Conservation (phyloP, 1,140 invertebrate genomes). For the Littorina saxatilis region DNA sequence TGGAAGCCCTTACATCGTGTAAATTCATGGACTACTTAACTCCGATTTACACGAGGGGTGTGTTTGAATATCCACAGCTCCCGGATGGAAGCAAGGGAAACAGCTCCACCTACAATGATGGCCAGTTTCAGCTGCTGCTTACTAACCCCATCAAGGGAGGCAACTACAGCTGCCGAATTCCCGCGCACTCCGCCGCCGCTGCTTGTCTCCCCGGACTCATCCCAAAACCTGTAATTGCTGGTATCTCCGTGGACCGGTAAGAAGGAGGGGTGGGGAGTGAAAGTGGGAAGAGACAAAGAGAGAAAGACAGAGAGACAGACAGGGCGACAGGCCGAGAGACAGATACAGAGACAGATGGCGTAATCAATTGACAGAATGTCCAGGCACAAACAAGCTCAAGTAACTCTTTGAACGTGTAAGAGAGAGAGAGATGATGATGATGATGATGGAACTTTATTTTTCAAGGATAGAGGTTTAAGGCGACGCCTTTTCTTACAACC, state of each 20-base stretch:
- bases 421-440: too few relatives aligned
- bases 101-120: neutral
- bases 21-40: too few relatives aligned
- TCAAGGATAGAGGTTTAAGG: too few relatives aligned
- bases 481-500: too few relatives aligned
- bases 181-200: neutral
- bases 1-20: too few relatives aligned
- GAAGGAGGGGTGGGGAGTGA: neutral
- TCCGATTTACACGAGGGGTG: too few relatives aligned
- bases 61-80: too few relatives aligned
- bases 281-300: neutral
- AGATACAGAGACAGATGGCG: neutral
- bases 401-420: too few relatives aligned
- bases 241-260: neutral
- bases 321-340: neutral
- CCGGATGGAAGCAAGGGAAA: too few relatives aligned
- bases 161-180: conserved; percentile 13
- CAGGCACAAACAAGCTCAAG: too few relatives aligned
- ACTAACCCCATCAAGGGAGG: neutral
- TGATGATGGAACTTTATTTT: too few relatives aligned
- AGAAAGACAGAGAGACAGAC: neutral
- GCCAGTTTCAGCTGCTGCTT: conserved; percentile 1
- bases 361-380: neutral
- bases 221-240: neutral
- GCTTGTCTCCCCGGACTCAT: neutral